These are phyloP conservation scores for Malacosoma neustria DNA, from an alignment of 2,888 invertebrate genomes.

Conservation along the genomic window DNA sequence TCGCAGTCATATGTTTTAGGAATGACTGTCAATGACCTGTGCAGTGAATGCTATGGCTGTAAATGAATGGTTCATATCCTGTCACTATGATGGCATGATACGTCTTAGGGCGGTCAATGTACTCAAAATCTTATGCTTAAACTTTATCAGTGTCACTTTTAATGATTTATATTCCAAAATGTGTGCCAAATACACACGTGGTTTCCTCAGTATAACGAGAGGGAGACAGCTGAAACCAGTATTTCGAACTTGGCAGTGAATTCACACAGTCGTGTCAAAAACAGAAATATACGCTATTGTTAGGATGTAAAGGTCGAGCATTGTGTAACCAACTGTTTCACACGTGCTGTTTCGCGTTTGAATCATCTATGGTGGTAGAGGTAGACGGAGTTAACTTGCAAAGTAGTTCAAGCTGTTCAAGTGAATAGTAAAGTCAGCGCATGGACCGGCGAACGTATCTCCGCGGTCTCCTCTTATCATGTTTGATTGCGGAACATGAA, in stretches of 20 bases:
- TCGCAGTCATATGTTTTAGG: no score
- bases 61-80: slow-evolving; percentile 57
- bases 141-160: slow-evolving; percentile 17
- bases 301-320: slow-evolving; percentile 14
- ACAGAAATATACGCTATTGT: slow-evolving; percentile 16
- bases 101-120: slow-evolving; percentile 28
- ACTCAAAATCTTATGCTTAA: slow-evolving; percentile 16
- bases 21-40: slow-evolving; percentile 55
- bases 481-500: slow-evolving; percentile 30
- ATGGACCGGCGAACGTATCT: slow-evolving; percentile 35
- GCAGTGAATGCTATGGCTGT: slow-evolving; percentile 23
- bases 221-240: slow-evolving; percentile 51
- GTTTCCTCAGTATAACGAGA: slow-evolving; percentile 30
- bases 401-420: slow-evolving; percentile 25
- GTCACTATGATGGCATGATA: slow-evolving; percentile 28
- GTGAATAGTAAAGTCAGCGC: slow-evolving; percentile 54
- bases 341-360: slow-evolving; percentile 35
- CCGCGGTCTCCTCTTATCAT: slow-evolving; percentile 18
- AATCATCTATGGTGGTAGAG: slow-evolving; percentile 39
- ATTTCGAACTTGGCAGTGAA: slow-evolving; percentile 67
- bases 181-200: slow-evolving; percentile 48
- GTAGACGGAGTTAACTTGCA: slow-evolving; percentile 47
- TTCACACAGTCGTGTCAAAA: slow-evolving; percentile 18
- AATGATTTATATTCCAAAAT: slow-evolving; percentile 19
- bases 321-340: slow-evolving; percentile 12